Evolutionary conservation across 2,797 vertebrate species (phyloP).

Genomic region (Pangasius sanitwongsei): DNA sequence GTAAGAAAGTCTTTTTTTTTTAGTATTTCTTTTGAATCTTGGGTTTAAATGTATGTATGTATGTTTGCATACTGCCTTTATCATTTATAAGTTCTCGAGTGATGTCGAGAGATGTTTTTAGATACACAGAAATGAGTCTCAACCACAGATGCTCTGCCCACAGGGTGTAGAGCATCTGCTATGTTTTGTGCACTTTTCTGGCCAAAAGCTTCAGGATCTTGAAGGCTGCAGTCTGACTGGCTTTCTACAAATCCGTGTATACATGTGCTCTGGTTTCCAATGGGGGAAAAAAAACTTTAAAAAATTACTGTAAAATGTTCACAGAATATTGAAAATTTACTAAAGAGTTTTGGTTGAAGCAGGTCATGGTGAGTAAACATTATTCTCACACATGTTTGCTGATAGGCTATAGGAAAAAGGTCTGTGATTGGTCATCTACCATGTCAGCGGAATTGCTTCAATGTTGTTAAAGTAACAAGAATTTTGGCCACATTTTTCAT

Average conservation of each 20-base stretch:
- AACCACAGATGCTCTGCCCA: neutral
- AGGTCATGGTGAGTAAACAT: neutral
- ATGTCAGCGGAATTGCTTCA: neutral
- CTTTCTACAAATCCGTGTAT: neutral
- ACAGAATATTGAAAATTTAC: neutral
- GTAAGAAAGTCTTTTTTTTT: no score
- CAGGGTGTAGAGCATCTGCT: neutral
- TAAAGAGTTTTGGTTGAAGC: neutral
- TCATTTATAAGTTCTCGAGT: neutral
- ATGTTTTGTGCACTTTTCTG: neutral
- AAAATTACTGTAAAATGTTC: neutral
- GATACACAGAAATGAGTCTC: neutral
- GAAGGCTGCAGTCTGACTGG: neutral
- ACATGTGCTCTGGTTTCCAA: neutral
- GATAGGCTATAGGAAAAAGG: neutral
- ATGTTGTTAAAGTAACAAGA: neutral
- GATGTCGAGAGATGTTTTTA: neutral
- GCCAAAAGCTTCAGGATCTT: constrained; percentile 8
- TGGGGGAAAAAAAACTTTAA: neutral
- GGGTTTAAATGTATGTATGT: neutral
- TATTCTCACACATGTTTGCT: neutral
- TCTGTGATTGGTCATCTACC: neutral
- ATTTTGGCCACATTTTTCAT: neutral
- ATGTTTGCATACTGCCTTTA: constrained; percentile 8
- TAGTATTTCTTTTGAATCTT: neutral